A percentile compares a stretch with the other conserved stretches of the same genome.
Conservation (phyloP, 1,140 invertebrate species). For the Cotesia typhae region DNA sequence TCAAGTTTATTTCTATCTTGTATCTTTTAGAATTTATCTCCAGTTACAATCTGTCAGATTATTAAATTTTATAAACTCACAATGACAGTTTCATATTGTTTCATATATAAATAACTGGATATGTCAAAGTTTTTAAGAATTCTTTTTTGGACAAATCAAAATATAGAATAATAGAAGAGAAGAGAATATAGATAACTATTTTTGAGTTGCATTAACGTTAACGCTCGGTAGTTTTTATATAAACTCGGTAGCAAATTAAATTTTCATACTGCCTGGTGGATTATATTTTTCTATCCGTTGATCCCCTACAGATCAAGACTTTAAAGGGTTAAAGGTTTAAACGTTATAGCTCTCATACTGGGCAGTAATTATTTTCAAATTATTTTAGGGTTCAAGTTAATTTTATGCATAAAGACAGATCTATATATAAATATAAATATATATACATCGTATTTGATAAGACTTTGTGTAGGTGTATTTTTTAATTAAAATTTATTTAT, state of each 20-base stretch:
- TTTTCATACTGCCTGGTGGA: conserved; percentile 47
- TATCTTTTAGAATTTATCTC: neutral
- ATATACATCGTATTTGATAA: neutral
- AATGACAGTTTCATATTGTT: conserved; percentile 9
- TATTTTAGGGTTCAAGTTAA: neutral
- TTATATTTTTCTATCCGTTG: conserved; percentile 57
- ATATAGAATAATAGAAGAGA: no score
- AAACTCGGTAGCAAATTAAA: no score
- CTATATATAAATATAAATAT: neutral
- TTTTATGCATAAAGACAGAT: neutral
- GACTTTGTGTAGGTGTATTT: no score
- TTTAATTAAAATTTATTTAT: no score
- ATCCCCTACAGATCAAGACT: conserved; percentile 59
- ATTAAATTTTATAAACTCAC: conserved; percentile 7
- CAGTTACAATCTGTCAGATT: conserved; percentile 9
- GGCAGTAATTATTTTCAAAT: conserved; percentile 60
- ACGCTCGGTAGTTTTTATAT: no score
- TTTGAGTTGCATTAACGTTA: no score
- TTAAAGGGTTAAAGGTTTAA: conserved; percentile 49
- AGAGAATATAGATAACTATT: no score
- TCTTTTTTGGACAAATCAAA: no score
- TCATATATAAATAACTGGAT: neutral
- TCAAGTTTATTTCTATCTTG: neutral
- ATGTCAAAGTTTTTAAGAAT: neutral
- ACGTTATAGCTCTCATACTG: conserved; percentile 35